Conservation (phyloP, 2,113 vertebrate genomes). For the Oreotragus oreotragus region DNA sequence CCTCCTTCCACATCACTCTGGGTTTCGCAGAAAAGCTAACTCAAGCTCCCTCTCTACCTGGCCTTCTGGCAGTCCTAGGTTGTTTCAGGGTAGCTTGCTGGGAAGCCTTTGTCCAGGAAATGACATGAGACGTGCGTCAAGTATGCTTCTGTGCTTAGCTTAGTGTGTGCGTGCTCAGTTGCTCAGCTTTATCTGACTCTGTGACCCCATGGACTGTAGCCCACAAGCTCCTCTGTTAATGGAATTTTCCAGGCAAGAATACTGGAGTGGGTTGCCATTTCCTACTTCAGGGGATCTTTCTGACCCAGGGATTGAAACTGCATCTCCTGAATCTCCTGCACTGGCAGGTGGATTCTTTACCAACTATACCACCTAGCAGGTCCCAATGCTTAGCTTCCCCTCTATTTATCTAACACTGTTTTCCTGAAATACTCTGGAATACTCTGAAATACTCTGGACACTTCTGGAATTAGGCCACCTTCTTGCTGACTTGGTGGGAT, state of each 20-base stretch:
- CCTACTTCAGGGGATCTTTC: background rate
- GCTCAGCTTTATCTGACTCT: background rate
- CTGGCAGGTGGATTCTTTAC: background rate
- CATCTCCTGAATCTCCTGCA: background rate
- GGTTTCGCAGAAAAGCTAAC: background rate
- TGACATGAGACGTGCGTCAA: background rate
- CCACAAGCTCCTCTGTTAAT: background rate
- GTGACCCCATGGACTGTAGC: background rate
- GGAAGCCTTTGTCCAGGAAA: slow-evolving; percentile 21
- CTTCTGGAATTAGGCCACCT: background rate
- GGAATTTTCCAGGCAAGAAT: background rate
- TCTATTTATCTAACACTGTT: background rate
- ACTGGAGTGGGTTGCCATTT: background rate
- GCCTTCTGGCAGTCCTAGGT: background rate
- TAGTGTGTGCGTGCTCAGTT: background rate
- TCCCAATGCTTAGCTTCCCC: background rate
- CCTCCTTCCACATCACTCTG: background rate
- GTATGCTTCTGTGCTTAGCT: background rate
- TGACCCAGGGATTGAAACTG: background rate
- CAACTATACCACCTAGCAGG: background rate
- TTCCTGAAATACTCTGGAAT: background rate
- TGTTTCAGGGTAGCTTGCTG: background rate
- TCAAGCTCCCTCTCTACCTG: background rate
- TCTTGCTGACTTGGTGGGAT: background rate
- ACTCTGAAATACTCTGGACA: background rate